Evolutionary conservation across 1,140 invertebrate genomes (phyloP).

Genomic region (Drosophila tristis): DNA sequence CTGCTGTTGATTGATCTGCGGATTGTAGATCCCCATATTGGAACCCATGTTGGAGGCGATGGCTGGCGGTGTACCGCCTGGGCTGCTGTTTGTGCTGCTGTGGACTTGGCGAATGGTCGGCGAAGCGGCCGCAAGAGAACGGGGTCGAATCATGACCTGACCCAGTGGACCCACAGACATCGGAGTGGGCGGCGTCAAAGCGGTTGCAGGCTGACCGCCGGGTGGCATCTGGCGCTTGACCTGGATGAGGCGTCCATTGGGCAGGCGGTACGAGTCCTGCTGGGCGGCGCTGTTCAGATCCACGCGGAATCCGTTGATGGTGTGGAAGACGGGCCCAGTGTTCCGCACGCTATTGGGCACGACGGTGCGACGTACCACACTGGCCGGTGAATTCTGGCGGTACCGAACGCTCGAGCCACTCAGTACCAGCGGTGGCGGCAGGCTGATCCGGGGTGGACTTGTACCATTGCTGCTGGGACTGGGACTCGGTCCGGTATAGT

Average conservation of each 20-base stretch:
- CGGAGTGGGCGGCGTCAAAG: conserved; percentile 23
- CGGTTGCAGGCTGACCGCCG: conserved; percentile 9
- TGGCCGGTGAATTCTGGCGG: conserved; percentile 39
- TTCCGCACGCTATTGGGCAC: conserved; percentile 52
- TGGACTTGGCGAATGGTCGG: conserved; percentile 10
- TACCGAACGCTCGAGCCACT: conserved; percentile 72
- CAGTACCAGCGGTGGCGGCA: conserved; percentile 74
- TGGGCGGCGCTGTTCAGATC: conserved; percentile 83
- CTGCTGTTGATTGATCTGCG: conserved; percentile 60
- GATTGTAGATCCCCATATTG: conserved; percentile 71
- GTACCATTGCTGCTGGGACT: conserved; percentile 26
- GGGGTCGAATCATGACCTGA: conserved; percentile 52
- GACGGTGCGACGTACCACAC: conserved; percentile 56
- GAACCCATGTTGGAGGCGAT: conserved; percentile 17
- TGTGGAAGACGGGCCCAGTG: conserved; percentile 77
- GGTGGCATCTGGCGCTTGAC: conserved; percentile 75
- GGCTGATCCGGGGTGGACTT: conserved; percentile 33
- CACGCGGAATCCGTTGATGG: conserved; percentile 80
- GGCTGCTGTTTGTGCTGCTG: background rate
- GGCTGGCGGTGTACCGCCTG: background rate
- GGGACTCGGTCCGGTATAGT: conserved; percentile 53
- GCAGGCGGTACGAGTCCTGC: conserved; percentile 80
- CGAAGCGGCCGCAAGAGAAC: conserved; percentile 1
- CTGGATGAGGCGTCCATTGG: conserved; percentile 82
- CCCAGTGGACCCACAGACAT: conserved; percentile 7